Evolutionary conservation across 2,888 invertebrate genomes (phyloP), one percentile per base, ranked within the genome.

Genomic region (Luffia ferchaultella): DNA sequence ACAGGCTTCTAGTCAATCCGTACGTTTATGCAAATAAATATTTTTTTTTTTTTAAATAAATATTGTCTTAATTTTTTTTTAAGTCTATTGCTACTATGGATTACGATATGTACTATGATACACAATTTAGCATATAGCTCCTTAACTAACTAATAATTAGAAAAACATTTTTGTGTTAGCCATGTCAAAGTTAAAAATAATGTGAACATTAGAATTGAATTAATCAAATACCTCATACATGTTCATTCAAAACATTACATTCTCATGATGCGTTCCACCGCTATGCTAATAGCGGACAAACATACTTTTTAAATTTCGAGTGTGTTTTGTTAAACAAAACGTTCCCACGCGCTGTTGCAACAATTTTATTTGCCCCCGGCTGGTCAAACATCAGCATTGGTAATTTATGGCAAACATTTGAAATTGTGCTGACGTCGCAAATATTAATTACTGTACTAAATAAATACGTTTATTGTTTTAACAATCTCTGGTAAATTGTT

Each of bases 321-420:
- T 45, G 48, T 53, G 50, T 47, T 20, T 46, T 52, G 52, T 50
- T 50, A 52, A 54, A 53, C 46, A 45, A 12, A 18, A 12, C 30
- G 43, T 53, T 55, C 54, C 49, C 55, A 53, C 55, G 53, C 48
- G n/a, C 18, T 3, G 47, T 20, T 48, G 55, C 55, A 57, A 55
- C 56, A 56, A 54, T 57, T 59, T 60, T 61, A 57, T 61, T 60
- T 60, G 52, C 54, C 53, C 46, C 56, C 51, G 51, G 53, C 55
- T 58, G 56, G 52, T 55, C 66, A 68, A 72, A 71, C 63, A 69
- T 68, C 65, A 62, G 58, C 63, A 61, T 63, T 67, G 64, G 64
- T 70, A 73, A 73, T 70, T 65, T 62, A 71, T 61, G 59, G 60
- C 62, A 71, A 73, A 73, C 74, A 69, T 62, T 65, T 63, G 63